Evolutionary conservation across 2,888 invertebrate species (phyloP), one percentile per base, ranked within the genome.

Genomic region (Drosophila pseudotalamancana): DNA sequence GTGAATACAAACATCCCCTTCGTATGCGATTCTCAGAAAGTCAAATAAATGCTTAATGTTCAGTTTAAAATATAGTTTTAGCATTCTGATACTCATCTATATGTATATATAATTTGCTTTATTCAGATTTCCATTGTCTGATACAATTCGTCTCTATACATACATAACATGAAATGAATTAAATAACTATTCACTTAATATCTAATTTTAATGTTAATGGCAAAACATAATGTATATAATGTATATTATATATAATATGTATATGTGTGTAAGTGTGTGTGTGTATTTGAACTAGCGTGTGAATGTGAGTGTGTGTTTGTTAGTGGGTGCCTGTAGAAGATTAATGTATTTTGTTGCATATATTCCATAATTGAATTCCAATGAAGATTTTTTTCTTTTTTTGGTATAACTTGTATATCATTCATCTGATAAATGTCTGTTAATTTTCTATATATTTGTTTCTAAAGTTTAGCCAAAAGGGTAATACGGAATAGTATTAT

Each of bases 91-190:
- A 31, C 12, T 11, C 11, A 8, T 19, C 8, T 34, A 60, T 71
- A 57, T 63, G 59, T 56, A 70, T 76, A 72, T 75, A 72, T 75
- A 54, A 35, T 63, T 67, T 61, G 51, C 73, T 76, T 76, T 76
- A 76, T 76, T 76, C 74, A 72, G 73, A 70, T 73, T 73, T 73
- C 62, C 70, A 73, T 73, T 73, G 70, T 70, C 73, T 73, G 73
- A 66, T 57, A 73, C 73, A 73, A 73, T 43, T 68, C 56, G 29
- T 54, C 62, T 59, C 59, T 76, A 76, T 76, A 76, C 73, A 76
- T 76, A 76, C 66, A 76, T 76, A 76, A 76, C 76, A 76, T 73
- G 63, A 76, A 76, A 64, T 73, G 76, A 76, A 76, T 76, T 70
- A 65, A 75, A 76, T 76, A 76, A 76, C 76, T 76, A 70, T 66